Evolutionary conservation across 37 sponge, comb jelly and placozoan species (phyloP), one percentile per base, ranked within the genome.

Genomic region (Bolinopsis microptera): DNA sequence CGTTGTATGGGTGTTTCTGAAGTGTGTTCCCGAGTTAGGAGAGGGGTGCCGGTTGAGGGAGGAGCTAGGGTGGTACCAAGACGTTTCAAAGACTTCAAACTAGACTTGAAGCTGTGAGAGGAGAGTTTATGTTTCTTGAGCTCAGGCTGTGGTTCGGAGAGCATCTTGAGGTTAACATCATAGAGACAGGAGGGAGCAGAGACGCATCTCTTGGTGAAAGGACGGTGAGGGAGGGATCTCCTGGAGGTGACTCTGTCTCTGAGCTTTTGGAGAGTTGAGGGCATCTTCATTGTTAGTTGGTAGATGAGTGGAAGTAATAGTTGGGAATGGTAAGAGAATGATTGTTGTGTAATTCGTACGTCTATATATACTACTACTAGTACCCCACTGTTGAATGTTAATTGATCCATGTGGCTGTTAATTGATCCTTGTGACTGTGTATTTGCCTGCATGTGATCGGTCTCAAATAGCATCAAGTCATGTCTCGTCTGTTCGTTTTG

Each of bases 231-330:
- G 30, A 70, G 80, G 35, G 33, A 32, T 32, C 80, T 34, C 0
- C 33, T 35, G 35, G 80, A 35, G 33, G 18, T 32, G 32, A 27
- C 27, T 32, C 32, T 77, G 21, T 77, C 80, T 32, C 33, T 77
- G 33, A 77, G 37, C 36, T 77, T 77, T 36, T 77, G 80, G 35
- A 77, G 80, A 18, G 80, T 34, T 0, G 33, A 32, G 27, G 80
- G 80, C 34, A 77, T 77, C 80, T 77, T 77, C 80, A 77, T 77
- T n/a, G n/a, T n/a, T n/a, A n/a, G n/a, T n/a, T n/a, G n/a, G n/a
- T n/a, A n/a, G n/a, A n/a, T n/a, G n/a, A n/a, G n/a, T n/a, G n/a
- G n/a, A n/a, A n/a, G n/a, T n/a, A n/a, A n/a, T n/a, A n/a, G n/a
- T n/a, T n/a, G n/a, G n/a, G n/a, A n/a, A n/a, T n/a, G n/a, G n/a